Percentiles rank a stretch among this genome's conserved stretches.
These are phyloP conservation scores for Gnathonemus longibarbis DNA, from an alignment of 2,113 vertebrate species.

Conservation along the genomic window DNA sequence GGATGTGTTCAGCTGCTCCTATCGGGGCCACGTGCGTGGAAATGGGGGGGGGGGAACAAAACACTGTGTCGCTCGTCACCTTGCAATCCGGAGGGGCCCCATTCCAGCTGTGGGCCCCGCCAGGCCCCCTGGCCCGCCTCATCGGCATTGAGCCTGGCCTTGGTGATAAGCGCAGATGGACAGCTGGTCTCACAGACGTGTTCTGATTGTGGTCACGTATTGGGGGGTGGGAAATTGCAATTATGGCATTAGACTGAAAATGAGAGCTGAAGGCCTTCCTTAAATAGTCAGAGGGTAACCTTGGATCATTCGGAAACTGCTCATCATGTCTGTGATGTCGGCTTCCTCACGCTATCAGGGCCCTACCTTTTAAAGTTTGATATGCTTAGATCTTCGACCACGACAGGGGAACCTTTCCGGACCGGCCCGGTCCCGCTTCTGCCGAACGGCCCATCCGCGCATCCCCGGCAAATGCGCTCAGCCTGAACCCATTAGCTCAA, in stretches of 20 bases:
- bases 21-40: background rate
- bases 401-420: background rate
- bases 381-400: background rate
- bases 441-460: constrained; percentile 31
- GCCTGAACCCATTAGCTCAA: constrained; percentile 62
- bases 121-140: background rate
- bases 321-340: background rate
- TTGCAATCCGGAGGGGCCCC: background rate
- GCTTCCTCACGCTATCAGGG: background rate
- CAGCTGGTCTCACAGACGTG: background rate
- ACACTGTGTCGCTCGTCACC: background rate
- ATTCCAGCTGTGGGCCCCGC: background rate
- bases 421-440: background rate
- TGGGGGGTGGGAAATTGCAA: background rate
- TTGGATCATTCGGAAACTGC: background rate
- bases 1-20: background rate
- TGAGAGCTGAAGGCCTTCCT: background rate
- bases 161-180: constrained; percentile 6
- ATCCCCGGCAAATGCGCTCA: constrained; percentile 45
- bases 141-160: constrained; percentile 9
- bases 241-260: background rate
- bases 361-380: background rate
- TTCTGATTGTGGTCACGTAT: background rate
- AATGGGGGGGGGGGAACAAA: background rate
- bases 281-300: background rate